Base-by-base conservation (phyloP, 2,888 invertebrate genomes). In the Syrista parreyssii region DNA sequence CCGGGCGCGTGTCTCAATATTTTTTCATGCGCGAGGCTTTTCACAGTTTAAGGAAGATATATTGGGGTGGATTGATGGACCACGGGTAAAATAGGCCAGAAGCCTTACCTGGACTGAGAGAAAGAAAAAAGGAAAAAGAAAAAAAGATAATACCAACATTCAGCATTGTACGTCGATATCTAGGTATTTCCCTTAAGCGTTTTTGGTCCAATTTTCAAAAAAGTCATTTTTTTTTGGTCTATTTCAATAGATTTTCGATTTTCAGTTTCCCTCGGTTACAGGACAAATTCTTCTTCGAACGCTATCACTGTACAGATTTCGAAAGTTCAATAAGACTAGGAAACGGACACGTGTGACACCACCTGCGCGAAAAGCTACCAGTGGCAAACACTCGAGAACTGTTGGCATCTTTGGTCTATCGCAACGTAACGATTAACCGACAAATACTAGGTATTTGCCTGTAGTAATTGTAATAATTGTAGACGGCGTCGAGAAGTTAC, bases 391-490 rank as follows among this genome's bases (percentile, higher is more conserved):
- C 55, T 55, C 23, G 23, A 23, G 55, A 55, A 55, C 55, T 55
- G 55, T 55, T 76, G 82, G 79, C 82, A 75, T 71, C 74, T 81
- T 82, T 81, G 81, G 80, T 82, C 78, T 83, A 82, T 84, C 83
- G 85, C 83, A 84, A 85, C 86, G 86, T 88, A 88, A 87, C 90
- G 88, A 90, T 90, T 89, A 90, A 87, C 87, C 87, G 85, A 87
- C 89, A 90, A 90, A 89, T 89, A 87, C 85, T 88, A 85, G 88
- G 88, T 85, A 88, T 86, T 90, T 89, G 87, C 85, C 85, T 84
- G 12, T 33, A 83, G 88, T 90, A 91, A 91, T 91, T 91, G 89
- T 90, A 90, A 90, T 90, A 90, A 91, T 91, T 90, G 89, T 88
- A 86, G 86, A 78, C 75, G 79, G 83, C 79, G 78, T 79, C 79